A percentile compares a stretch with the other conserved stretches of the same genome.
These are phyloP conservation scores for Boulengeromyrus knoepffleri DNA, from an alignment of 2,113 vertebrate species.

Conservation along the genomic window DNA sequence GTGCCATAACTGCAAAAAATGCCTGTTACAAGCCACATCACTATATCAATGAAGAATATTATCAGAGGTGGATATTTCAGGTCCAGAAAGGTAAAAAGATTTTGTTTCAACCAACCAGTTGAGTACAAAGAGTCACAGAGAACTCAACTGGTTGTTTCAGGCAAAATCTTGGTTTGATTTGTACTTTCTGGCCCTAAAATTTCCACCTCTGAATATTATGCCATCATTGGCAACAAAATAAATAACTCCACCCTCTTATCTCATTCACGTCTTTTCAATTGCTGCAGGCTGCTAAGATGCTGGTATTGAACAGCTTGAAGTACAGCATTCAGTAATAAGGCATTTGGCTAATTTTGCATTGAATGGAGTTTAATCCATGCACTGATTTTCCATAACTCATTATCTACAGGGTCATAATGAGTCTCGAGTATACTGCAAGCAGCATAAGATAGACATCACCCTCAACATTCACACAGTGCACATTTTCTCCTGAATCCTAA, in stretches of 20 bases:
- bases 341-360: not conserved
- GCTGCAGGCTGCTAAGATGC: not conserved
- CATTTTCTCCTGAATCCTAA: not conserved
- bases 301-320: not conserved
- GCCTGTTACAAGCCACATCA: not conserved
- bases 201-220: not conserved
- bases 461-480: not conserved
- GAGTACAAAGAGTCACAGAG: not conserved
- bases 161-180: not conserved
- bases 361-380: not conserved
- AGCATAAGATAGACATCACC: not conserved
- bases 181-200: not conserved
- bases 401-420: not conserved
- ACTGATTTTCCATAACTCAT: not conserved
- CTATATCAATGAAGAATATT: not conserved
- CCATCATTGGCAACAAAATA: not conserved
- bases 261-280: not conserved
- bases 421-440: not conserved
- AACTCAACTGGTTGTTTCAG: not conserved
- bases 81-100: not conserved
- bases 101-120: not conserved
- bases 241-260: not conserved
- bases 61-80: not conserved
- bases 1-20: not conserved
- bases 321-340: not conserved